These are phyloP conservation scores for Yponomeuta malinellus DNA, from an alignment of 2,888 invertebrate genomes.

Conservation along the genomic window DNA sequence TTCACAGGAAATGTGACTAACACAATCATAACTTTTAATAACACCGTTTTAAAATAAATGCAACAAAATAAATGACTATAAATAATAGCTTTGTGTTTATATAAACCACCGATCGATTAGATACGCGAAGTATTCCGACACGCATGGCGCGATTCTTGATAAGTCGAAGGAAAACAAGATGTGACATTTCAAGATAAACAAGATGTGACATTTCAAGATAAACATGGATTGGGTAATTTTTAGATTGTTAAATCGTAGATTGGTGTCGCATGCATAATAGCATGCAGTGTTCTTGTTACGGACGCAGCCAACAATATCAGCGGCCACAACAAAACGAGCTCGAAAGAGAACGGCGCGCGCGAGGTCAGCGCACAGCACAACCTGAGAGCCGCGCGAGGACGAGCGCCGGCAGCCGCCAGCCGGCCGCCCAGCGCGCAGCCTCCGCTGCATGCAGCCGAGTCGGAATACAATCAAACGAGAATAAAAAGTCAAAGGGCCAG, in stretches of 20 bases:
- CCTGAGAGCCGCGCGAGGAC: background rate
- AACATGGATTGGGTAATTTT: constrained; percentile 6
- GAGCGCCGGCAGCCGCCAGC: background rate
- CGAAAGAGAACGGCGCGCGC: background rate
- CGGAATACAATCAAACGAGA: background rate
- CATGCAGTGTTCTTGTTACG: background rate
- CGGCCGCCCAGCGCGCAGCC: background rate
- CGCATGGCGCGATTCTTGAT: constrained; percentile 1
- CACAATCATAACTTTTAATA: background rate
- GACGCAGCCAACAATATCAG: background rate
- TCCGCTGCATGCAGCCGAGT: background rate
- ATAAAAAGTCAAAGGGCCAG: background rate
- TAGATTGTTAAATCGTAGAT: background rate
- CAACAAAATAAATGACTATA: background rate
- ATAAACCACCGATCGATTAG: constrained; percentile 1
- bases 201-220: background rate
- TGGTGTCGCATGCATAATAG: constrained; percentile 11
- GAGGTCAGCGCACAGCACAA: background rate
- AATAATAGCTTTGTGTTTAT: background rate
- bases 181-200: background rate
- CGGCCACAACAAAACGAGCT: background rate
- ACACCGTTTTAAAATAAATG: background rate
- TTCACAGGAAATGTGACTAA: background rate
- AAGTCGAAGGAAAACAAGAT: background rate
- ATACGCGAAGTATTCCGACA: background rate